Base-by-base conservation (phyloP, 2,888 invertebrate species). In the Drosophila mulleri region DNA sequence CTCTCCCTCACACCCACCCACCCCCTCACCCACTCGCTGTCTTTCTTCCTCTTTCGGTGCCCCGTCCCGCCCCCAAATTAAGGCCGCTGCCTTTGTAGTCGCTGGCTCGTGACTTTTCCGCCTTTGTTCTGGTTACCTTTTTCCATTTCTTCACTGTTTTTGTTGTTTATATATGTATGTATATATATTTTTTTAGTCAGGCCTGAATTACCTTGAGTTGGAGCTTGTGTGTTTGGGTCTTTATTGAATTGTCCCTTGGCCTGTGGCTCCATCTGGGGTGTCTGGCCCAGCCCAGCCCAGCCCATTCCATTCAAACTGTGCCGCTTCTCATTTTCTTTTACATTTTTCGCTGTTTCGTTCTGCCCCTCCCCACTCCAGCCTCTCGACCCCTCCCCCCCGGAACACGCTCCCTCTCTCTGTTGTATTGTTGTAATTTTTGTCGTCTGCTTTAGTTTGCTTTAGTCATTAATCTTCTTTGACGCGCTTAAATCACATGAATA, bases 401-500 rank as follows among this genome's bases (percentile, higher is more conserved):
- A n/a, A n/a, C n/a, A n/a, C n/a, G n/a, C n/a, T n/a, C 50, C 11
- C 4, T 1, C 3, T n/a, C 29, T 47, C n/a, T 4, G 7, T 8
- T 39, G n/a, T 37, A 35, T 44, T 47, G 18, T 54, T 47, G 50
- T 41, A 42, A 42, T 62, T 78, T 73, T 53, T 60, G 73, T 71
- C 59, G 52, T 74, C 66, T 66, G 45, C 69, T 72, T 75, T 83
- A 81, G 76, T 86, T 78, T 73, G 72, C 78, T 78, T 83, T 68
- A 70, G 81, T 88, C 88, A 89, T 90, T 90, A 90, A 90, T 91
- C 90, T 90, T 88, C 88, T 91, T 90, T 90, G 91, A 88, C 83
- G 88, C 90, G 81, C 85, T 87, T 89, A 89, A 90, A 89, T 90
- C 90, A 91, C 89, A 90, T 91, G 91, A 90, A 90, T 90, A 88